Base-by-base conservation (phyloP, 2,113 vertebrate species). In the Brienomyrus longianalis region DNA sequence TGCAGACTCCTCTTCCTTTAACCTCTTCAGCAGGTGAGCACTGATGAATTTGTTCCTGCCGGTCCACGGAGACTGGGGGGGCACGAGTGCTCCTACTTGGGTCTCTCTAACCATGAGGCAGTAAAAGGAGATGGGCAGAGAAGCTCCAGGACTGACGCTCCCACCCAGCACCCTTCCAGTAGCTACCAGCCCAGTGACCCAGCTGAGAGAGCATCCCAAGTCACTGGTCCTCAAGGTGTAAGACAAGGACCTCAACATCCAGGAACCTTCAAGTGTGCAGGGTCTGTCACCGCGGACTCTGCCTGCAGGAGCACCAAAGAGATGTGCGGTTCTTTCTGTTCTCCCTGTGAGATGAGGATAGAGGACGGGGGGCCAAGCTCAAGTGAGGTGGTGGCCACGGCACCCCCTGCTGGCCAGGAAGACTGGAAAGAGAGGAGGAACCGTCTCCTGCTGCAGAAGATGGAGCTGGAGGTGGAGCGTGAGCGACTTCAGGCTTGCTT, bases 381-480 rank as follows among this genome's bases (percentile, higher is more conserved):
- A 27, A 83, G 90, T 84, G 87, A 74, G 11, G 91, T 91, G 19
- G 91, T 89, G 31, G 90, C 86, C 23, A 89, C 90, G 50, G 92
- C 87, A 27, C 92, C 94, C 77, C 90, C 87, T 35, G 66, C 93
- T 91, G 94, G 94, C 90, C 95, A 94, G 56, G 95, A 94, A 19
- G 90, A 96, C 62, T 97, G 97, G 86, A 97, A 97, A 92, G 96
- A 96, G 90, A 97, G 95, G 94, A 96, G 95, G 74, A 96, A 97
- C 88, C 95, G 96, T 85, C 95, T 99, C 83, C 93, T 98, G 91
- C 93, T 98, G 92, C 98, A 99, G 94, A 99, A 98, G 94, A 95
- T 97, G 94, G 97, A 98, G 93, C 94, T 99, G 92, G 98, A 99
- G 95, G 92, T 95, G 91, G 97, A 99, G 94, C 96, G 97, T 91